Conservation (phyloP, 2,113 vertebrate genomes). For the Octodon degus region DNA sequence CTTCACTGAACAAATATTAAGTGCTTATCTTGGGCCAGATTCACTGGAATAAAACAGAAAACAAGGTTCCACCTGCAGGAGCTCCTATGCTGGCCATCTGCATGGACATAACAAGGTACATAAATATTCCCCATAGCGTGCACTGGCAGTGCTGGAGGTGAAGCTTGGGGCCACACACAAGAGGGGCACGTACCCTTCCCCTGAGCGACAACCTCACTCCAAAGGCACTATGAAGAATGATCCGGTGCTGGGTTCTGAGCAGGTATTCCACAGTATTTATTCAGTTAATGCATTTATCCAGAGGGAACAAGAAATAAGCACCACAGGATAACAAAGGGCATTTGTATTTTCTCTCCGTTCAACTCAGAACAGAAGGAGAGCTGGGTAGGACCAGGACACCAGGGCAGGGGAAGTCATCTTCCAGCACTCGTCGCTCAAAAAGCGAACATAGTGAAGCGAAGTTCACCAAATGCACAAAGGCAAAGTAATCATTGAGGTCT, state of each 20-base stretch:
- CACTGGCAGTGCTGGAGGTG: background rate
- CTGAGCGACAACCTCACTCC: background rate
- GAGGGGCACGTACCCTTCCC: no score
- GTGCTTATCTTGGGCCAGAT: background rate
- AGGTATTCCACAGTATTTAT: background rate
- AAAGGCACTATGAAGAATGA: background rate
- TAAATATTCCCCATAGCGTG: background rate
- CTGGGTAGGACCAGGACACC: background rate
- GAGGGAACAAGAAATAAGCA: background rate
- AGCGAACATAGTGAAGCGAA: background rate
- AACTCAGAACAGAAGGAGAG: background rate
- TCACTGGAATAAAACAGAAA: background rate
- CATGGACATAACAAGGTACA: background rate
- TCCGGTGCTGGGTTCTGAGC: background rate
- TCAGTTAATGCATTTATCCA: background rate
- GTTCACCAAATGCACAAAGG: background rate
- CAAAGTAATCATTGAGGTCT: background rate
- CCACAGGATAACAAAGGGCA: background rate
- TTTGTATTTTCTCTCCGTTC: slow-evolving; percentile 17
- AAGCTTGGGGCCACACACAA: no score
- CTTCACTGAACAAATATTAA: slow-evolving; percentile 28
- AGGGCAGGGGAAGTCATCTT: background rate
- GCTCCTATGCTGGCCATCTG: background rate
- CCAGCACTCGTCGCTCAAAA: background rate
- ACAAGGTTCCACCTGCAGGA: background rate